These are phyloP conservation scores for Amphimedon queenslandica DNA, from an alignment of 37 sponge, comb jelly and placozoan species.

Conservation along the genomic window DNA sequence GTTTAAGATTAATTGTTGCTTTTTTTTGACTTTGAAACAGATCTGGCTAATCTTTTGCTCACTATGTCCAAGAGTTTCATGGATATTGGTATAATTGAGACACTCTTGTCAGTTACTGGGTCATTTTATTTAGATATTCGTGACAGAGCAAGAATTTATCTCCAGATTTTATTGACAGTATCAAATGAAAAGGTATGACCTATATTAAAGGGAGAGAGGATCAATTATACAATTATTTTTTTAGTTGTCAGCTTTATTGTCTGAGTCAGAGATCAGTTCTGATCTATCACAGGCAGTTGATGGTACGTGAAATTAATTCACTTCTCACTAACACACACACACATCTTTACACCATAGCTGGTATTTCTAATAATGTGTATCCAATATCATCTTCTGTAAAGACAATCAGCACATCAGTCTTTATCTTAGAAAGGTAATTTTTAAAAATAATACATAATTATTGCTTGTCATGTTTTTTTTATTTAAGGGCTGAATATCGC, in stretches of 20 bases:
- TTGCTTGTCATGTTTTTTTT: background rate
- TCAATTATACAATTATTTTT: background rate
- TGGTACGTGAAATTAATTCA: no score
- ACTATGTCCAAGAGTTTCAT: conserved; percentile 15
- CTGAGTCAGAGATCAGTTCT: background rate
- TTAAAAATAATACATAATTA: background rate
- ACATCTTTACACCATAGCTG: conserved; percentile 30
- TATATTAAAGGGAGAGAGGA: background rate
- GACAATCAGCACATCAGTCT: background rate
- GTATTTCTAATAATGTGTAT: conserved; percentile 35
- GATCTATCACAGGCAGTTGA: conserved; percentile 21
- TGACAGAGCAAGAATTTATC: conserved; percentile 65
- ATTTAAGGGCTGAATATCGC: no score
- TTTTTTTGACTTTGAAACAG: conserved; percentile 24
- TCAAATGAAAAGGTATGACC: conserved; percentile 56
- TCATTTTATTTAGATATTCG: conserved; percentile 26
- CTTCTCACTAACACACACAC: no score
- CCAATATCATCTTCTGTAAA: conserved; percentile 43
- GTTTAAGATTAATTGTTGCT: no score
- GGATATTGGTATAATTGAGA: conserved; percentile 46
- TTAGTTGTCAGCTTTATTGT: conserved; percentile 6
- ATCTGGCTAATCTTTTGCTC: conserved; percentile 30
- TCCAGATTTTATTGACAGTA: conserved; percentile 48
- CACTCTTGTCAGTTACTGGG: background rate
- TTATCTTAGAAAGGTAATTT: conserved; percentile 4